Base-by-base conservation (phyloP, 2,888 invertebrate species). In the Cotesia congregata region DNA sequence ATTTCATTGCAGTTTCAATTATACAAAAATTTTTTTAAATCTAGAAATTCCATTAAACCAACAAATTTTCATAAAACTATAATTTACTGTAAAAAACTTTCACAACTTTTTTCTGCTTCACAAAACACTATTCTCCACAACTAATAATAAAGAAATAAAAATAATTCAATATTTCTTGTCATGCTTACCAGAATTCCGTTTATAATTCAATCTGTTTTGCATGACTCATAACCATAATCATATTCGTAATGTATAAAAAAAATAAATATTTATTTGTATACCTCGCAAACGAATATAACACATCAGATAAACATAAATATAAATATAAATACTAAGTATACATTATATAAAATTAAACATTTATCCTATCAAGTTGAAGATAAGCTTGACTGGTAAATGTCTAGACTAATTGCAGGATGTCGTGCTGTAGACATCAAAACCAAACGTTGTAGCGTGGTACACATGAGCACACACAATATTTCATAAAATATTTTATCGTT, bases 331-430 rank as follows among this genome's bases (percentile, higher is more conserved):
- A 9, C 4, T 50, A 50, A 12, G 6, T 9, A 9, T 50, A 50
- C 12, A 50, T 50, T 50, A 50, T 12, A 50, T 50, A 50, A 12
- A 50, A 50, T 50, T 12, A 4, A 50, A 50, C 50, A 50, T 50
- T 50, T 50, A 50, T 50, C 50, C 50, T 12, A 50, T 50, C 50
- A 50, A 12, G 50, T 50, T 50, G 7, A 50, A 50, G 50, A 50
- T 50, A 50, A 50, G 50, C 12, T 7, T 12, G 50, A 50, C 50
- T 50, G 9, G 50, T 50, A 50, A 50, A 50, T 50, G 50, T 50
- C 75, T 65, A 68, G 68, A 78, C 75, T 80, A 80, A 80, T 80
- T 80, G 78, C 76, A 40, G 77, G 72, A 80, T 80, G 75, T 71
- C 80, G 80, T 80, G 80, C 77, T 77, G 60, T 69, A 77, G 78